phyloP scores from a whole-genome alignment of 2,113 vertebrate genomes.

The Caloenas nicobarica region DNA sequence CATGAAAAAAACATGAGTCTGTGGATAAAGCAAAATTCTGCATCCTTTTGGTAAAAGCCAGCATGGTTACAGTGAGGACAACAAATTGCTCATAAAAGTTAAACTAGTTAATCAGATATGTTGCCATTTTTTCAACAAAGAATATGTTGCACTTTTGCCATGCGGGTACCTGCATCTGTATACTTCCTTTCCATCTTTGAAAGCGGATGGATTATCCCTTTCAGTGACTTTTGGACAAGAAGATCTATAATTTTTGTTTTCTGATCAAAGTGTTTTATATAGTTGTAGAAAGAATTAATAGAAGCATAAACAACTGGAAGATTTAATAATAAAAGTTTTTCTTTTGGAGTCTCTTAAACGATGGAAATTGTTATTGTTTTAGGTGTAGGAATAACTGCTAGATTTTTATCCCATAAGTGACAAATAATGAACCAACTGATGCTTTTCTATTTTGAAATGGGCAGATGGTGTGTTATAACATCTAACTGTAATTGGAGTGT shows the following conservation, averaged over 20 bases:
- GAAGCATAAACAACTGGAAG: not conserved
- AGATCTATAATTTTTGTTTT: not conserved
- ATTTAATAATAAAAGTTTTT: not conserved
- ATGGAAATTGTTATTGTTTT: not conserved
- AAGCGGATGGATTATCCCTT: not conserved
- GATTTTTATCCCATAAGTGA: not conserved
- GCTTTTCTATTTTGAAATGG: not conserved
- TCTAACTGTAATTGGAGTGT: not conserved
- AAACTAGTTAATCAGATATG: not conserved
- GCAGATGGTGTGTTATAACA: constrained; percentile 26
- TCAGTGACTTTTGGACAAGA: not conserved
- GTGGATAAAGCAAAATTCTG: not conserved
- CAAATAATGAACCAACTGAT: constrained; percentile 20
- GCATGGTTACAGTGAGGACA: not conserved
- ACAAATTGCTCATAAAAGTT: not conserved
- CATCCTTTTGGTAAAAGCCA: not conserved
- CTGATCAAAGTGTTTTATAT: not conserved
- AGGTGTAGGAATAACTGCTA: constrained; percentile 4
- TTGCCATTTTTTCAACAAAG: not conserved
- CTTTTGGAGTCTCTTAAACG: not conserved
- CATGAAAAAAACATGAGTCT: not conserved
- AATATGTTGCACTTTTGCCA: not conserved
- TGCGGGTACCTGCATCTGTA: not conserved
- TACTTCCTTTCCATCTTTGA: not conserved
- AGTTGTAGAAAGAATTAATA: not conserved